Base-by-base conservation (phyloP, 2,797 vertebrate species). In the Poeciliopsis infans region DNA sequence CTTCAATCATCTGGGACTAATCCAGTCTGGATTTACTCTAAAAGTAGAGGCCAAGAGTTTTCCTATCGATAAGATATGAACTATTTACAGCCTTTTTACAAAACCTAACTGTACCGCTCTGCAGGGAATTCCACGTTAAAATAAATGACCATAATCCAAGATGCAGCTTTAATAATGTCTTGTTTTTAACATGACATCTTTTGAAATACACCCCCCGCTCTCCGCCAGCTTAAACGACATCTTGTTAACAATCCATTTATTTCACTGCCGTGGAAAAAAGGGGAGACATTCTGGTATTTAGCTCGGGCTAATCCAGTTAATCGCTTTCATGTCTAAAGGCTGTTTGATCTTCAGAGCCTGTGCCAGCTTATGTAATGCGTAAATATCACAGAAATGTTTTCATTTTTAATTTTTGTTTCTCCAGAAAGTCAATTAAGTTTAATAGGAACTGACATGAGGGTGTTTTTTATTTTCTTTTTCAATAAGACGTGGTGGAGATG, bases 271-370 rank as follows among this genome's bases (percentile, higher is more conserved):
- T 68, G 36, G 64, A 23, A 23, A 68, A 41, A 68, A 41, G 20
- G 36, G 36, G 36, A 68, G 64, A 41, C 64, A 68, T 7, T 41
- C 4, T 41, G 36, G 18, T 41, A 68, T 41, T 36, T 41, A 68
- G 64, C 64, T 41, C 36, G 4, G 36, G 18, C 36, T 68, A 41
- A 68, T 68, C 64, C 64, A 25, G 8, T 85, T 83, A 84, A 78
- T 16, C 0, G 7, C 28, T 43, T 79, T 77, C 69, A 59, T 83
- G 84, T 83, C 61, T 82, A 66, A 77, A 76, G 59, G 57, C 59
- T 75, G 61, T 84, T 81, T 79, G 36, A 76, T 80, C 31, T 69
- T 68, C 10, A 15, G n/a, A 71, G 47, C 39, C 31, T 45, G 23
- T 49, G 43, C n/a, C 70, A 72, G 64, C 36, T 68, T 68, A 68